These are phyloP conservation scores for Drosophila nigrodunni DNA, from an alignment of 1,140 invertebrate genomes.

Conservation along the genomic window DNA sequence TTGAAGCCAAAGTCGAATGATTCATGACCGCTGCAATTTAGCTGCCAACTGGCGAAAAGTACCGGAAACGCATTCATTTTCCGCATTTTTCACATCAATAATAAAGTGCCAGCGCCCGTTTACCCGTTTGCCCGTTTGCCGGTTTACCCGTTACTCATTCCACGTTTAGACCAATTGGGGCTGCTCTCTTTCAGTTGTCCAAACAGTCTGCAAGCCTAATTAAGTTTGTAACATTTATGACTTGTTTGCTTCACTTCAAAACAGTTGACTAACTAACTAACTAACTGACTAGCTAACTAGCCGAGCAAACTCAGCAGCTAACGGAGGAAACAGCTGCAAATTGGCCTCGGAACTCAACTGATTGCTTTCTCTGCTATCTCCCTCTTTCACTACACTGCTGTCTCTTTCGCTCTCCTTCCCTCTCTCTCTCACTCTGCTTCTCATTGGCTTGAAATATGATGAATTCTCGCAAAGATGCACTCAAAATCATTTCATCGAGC, in stretches of 20 bases:
- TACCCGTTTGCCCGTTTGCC: not conserved
- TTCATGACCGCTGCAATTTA: slow-evolving; percentile 79
- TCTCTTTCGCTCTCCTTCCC: not conserved
- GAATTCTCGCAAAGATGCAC: slow-evolving; percentile 5
- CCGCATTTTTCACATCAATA: slow-evolving; percentile 82
- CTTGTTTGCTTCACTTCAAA: slow-evolving; percentile 56
- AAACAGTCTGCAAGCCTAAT: slow-evolving; percentile 60
- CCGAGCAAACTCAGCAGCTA: not conserved
- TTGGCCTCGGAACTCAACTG: slow-evolving; percentile 19
- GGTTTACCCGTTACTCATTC: not conserved
- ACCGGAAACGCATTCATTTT: slow-evolving; percentile 82
- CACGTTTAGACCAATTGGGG: not conserved
- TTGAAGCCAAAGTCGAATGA: slow-evolving; percentile 59
- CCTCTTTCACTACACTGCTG: not conserved
- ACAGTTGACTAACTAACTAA: slow-evolving; percentile 40
- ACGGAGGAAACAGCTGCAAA: slow-evolving; percentile 24
- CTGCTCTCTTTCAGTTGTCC: not conserved
- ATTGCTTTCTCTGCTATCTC: slow-evolving; percentile 8
- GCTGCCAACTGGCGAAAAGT: slow-evolving; percentile 81
- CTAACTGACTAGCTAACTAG: slow-evolving; percentile 3
- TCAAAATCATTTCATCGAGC: not conserved
- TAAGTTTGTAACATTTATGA: slow-evolving; percentile 81
- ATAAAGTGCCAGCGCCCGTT: slow-evolving; percentile 62
- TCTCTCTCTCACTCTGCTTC: not conserved
- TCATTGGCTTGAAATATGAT: not conserved